phyloP scores from a whole-genome alignment of 2,113 vertebrate species.

The Microtus oregoni region DNA sequence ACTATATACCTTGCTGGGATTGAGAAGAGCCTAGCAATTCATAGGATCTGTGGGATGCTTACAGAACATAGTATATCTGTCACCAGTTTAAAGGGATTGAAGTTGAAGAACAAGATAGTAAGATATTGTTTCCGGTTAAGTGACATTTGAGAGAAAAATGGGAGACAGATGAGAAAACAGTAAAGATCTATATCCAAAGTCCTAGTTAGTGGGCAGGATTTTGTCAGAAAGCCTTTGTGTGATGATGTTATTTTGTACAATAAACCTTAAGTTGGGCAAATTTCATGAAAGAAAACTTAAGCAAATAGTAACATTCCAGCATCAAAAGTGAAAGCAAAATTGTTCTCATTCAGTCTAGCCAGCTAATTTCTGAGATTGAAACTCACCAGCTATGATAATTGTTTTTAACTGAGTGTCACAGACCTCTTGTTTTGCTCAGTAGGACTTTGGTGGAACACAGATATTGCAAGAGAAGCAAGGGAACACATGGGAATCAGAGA shows the following conservation, averaged over 20 bases:
- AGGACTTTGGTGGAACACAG: background rate
- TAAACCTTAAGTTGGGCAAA: background rate
- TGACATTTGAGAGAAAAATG: background rate
- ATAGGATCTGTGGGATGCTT: too few relatives aligned
- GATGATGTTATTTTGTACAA: background rate
- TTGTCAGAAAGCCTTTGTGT: background rate
- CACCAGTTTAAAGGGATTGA: background rate
- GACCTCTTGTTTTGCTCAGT: background rate
- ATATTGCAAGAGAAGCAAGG: background rate
- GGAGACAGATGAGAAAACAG: background rate
- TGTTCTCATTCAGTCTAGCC: fast-evolving
- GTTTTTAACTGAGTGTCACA: background rate
- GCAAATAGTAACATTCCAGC: background rate
- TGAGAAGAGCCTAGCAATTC: background rate
- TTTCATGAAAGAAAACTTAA: background rate
- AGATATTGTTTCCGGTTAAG: background rate
- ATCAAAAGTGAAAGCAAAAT: background rate
- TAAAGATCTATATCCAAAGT: background rate
- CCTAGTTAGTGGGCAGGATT: background rate
- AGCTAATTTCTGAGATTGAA: background rate
- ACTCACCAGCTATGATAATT: background rate
- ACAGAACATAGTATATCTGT: background rate
- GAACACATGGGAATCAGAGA: background rate
- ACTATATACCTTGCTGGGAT: background rate
- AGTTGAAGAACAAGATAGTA: background rate